phyloP scores from a whole-genome alignment of 2,113 vertebrate species.

The Leucopsar rothschildi region DNA sequence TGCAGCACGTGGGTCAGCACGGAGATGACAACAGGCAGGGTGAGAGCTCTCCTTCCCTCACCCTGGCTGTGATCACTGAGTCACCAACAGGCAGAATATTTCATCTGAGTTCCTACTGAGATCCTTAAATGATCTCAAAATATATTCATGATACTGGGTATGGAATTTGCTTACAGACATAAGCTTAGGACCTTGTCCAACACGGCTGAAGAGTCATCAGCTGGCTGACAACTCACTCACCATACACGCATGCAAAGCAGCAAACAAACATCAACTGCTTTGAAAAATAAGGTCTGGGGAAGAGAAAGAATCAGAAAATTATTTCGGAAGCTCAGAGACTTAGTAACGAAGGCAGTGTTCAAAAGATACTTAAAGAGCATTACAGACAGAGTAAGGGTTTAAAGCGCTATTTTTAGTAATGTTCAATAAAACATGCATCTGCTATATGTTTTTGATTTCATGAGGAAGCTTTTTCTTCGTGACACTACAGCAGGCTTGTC shows the following conservation, averaged over 20 bases:
- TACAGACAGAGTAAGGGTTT: conserved; percentile 63
- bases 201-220: background rate
- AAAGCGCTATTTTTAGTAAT: conserved; percentile 58
- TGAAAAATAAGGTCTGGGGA: conserved; percentile 22
- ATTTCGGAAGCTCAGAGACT: conserved; percentile 57
- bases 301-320: conserved; percentile 52
- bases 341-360: conserved; percentile 62
- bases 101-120: background rate
- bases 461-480: conserved; percentile 23
- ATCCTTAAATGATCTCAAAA: background rate
- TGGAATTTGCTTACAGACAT: background rate
- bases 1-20: rapidly evolving
- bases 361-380: conserved; percentile 64
- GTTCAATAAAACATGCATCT: conserved; percentile 68
- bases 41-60: background rate
- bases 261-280: background rate
- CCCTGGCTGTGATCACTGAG: background rate
- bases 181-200: background rate
- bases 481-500: conserved; percentile 20
- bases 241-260: background rate
- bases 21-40: background rate
- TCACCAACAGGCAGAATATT: background rate
- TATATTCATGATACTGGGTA: background rate
- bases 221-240: conserved; percentile 28
- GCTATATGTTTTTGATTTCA: conserved; percentile 66